Percentiles rank a stretch among this genome's conserved stretches.
These are phyloP conservation scores for Cygnus olor DNA, from an alignment of 2,797 vertebrate genomes.

Conservation along the genomic window DNA sequence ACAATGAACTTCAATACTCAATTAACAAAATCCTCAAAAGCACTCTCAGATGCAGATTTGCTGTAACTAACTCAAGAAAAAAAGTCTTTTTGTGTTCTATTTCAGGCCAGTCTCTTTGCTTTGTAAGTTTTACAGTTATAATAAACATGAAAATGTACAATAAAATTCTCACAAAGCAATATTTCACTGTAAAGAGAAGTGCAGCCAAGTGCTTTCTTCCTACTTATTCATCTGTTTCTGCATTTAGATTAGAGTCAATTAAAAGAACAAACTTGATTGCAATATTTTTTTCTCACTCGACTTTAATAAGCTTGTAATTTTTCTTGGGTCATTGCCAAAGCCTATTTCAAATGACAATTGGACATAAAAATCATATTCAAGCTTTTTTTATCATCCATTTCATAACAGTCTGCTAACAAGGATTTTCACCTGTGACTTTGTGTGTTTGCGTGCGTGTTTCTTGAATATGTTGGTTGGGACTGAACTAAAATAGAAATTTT, in stretches of 20 bases:
- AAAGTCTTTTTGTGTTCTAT: neutral
- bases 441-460: neutral
- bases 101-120: neutral
- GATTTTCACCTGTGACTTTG: slow-evolving; percentile 29
- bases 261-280: slow-evolving; percentile 64
- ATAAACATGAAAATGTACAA: slow-evolving; percentile 30
- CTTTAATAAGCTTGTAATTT: slow-evolving; percentile 67
- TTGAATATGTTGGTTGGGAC: neutral
- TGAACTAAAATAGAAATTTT: neutral
- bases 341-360: slow-evolving; percentile 46
- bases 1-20: neutral
- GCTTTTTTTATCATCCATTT: slow-evolving; percentile 12
- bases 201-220: neutral
- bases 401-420: slow-evolving; percentile 22
- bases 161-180: neutral
- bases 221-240: slow-evolving; percentile 44
- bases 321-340: slow-evolving; percentile 34
- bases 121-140: neutral
- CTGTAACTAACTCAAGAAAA: neutral
- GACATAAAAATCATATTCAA: slow-evolving; percentile 44
- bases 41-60: neutral
- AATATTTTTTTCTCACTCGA: slow-evolving; percentile 58
- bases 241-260: slow-evolving; percentile 43
- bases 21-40: neutral
- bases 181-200: neutral